phyloP scores from a whole-genome alignment of 2,797 vertebrate genomes.

The Tragelaphus eurycerus region DNA sequence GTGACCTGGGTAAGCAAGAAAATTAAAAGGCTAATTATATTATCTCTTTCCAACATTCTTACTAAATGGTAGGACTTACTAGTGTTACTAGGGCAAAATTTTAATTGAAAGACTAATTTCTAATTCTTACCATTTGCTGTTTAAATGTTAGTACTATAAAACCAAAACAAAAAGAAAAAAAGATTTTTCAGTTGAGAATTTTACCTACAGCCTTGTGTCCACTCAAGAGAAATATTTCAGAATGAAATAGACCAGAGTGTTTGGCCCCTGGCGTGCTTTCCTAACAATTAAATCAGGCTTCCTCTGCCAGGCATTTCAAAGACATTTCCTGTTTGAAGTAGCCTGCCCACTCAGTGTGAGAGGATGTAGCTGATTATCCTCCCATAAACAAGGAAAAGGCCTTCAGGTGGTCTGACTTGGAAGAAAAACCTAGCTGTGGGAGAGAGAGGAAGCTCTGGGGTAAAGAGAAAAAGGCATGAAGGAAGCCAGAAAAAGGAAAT shows the following conservation, averaged over 20 bases:
- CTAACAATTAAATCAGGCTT: slow-evolving; percentile 21
- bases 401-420: slow-evolving; percentile 51
- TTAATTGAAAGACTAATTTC: neutral
- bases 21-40: neutral
- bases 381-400: slow-evolving; percentile 50
- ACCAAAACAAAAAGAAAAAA: neutral
- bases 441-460: neutral
- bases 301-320: slow-evolving; percentile 35
- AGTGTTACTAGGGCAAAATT: neutral
- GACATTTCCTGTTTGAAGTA: slow-evolving; percentile 44
- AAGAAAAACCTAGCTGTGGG: neutral
- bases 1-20: neutral
- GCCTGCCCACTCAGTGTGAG: neutral
- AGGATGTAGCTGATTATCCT: slow-evolving; percentile 44
- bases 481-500: neutral
- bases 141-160: slow-evolving; percentile 2
- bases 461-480: neutral
- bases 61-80: neutral
- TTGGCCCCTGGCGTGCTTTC: neutral
- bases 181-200: neutral
- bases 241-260: neutral
- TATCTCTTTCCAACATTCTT: neutral
- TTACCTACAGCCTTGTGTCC: neutral
- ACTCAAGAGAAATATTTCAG: slow-evolving; percentile 40
- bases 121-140: neutral